Conservation (phyloP, 1,140 invertebrate genomes). For the Globodera ellingtonae region DNA sequence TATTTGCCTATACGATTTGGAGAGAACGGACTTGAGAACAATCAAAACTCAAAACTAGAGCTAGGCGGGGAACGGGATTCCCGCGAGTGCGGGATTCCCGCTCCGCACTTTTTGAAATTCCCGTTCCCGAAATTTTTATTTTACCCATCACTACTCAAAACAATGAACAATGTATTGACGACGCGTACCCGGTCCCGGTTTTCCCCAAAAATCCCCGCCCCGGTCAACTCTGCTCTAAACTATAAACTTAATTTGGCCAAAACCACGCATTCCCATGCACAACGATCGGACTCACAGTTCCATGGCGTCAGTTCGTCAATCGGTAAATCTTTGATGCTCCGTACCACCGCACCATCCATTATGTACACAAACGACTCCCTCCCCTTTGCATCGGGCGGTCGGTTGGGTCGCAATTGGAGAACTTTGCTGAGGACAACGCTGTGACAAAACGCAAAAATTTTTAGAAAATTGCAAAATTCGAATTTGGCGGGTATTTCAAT, state of each 20-base stretch:
- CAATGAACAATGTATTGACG: no score
- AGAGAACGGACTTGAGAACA: no score
- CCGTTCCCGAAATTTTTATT: no score
- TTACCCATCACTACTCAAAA: no score
- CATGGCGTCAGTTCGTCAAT: conserved; percentile 41
- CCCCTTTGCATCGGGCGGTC: conserved; percentile 34
- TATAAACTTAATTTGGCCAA: not conserved
- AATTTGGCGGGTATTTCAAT: not conserved
- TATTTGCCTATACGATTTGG: no score
- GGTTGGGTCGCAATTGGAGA: conserved; percentile 27
- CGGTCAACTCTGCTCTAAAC: no score
- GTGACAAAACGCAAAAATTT: not conserved
- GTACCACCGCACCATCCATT: conserved; percentile 30
- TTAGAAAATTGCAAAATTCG: not conserved
- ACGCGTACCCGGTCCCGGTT: no score
- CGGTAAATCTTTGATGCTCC: conserved; percentile 35
- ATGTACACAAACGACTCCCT: conserved; percentile 35
- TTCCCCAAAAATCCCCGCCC: no score
- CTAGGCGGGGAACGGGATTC: no score
- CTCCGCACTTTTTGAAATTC: no score
- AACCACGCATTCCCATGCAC: not conserved
- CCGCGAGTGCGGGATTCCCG: no score
- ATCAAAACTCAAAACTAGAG: no score
- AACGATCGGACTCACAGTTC: conserved; percentile 29
- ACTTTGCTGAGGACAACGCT: conserved; percentile 36